Evolutionary conservation across 2,797 vertebrate species (phyloP), one percentile per base, ranked within the genome.

Genomic region (Octomys mimax): DNA sequence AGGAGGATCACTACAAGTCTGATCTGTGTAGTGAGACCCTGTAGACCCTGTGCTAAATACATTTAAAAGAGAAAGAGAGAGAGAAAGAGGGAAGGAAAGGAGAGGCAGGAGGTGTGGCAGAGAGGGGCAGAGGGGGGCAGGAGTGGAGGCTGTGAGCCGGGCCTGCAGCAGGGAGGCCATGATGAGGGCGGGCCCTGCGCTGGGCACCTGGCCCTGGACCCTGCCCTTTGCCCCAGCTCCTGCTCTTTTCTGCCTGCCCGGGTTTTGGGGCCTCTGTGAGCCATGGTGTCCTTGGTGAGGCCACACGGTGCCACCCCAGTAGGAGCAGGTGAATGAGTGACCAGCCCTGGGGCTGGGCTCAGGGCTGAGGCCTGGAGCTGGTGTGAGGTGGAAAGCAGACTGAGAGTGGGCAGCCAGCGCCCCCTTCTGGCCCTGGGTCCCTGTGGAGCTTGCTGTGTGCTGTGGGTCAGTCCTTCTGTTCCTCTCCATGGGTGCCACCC

Each of bases 311-410:
- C 33, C 9, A 6, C 26, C 52, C 9, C 28, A 54, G 81, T 19
- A 59, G 26, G 39, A 57, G 33, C 13, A 21, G 39, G 66, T 92
- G 68, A 96, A 70, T 87, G 68, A 90, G 31, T 90, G 93, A 96
- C 86, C 54, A 78, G 14, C 2, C 21, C 46, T n/a, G n/a, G 79
- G 46, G 1, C 21, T 52, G 75, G 42, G 71, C 31, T 16, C 24
- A n/a, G 64, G 13, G 1, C 19, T 52, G 42, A 12, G 73, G 6
- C 42, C 26, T 7, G 46, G 7, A 79, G 77, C 14, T 49, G 42
- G 13, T 31, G 14, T 33, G 57, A 13, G 6, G 82, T 0, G 6
- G 49, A 39, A 12, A 46, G 79, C 21, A 31, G 24, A 7, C 16
- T 2, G 4, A 0, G 0, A 18, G 26, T 18, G 28, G 6, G n/a